Conservation (phyloP, 2,888 invertebrate genomes). For the Muscina levida region DNA sequence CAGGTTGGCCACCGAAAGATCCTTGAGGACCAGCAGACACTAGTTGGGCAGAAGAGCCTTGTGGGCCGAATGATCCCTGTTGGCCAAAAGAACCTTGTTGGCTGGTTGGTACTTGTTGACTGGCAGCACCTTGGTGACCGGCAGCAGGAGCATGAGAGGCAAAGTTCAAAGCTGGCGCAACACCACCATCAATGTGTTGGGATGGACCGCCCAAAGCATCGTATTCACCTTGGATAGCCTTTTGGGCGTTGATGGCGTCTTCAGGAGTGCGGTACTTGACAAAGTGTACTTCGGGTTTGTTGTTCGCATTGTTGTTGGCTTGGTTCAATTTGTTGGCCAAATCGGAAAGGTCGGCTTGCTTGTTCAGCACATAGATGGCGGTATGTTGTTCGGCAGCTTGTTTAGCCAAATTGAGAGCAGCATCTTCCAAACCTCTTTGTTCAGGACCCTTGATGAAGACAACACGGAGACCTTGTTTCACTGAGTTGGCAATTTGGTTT, state of each 20-base stretch:
- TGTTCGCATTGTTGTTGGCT: conserved; percentile 71
- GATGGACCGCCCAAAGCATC: conserved; percentile 72
- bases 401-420: conserved; percentile 72
- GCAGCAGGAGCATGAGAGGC: conserved; percentile 70
- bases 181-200: conserved; percentile 72
- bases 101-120: conserved; percentile 67
- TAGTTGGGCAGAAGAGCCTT: conserved; percentile 53
- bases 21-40: conserved; percentile 57
- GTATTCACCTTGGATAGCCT: conserved; percentile 75
- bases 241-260: conserved; percentile 76
- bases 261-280: conserved; percentile 77
- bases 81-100: conserved; percentile 47
- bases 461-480: conserved; percentile 71
- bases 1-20: conserved; percentile 19
- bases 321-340: conserved; percentile 72
- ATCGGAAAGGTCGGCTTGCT: conserved; percentile 70
- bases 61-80: conserved; percentile 63
- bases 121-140: conserved; percentile 53
- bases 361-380: conserved; percentile 71
- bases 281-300: conserved; percentile 77
- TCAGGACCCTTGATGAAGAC: conserved; percentile 78
- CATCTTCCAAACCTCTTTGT: conserved; percentile 73
- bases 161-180: conserved; percentile 74
- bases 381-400: conserved; percentile 74
- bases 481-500: conserved; percentile 64